Percentiles rank a stretch among this genome's conserved stretches.
These are phyloP conservation scores for Lasioglossum vierecki DNA, from an alignment of 2,888 invertebrate species.

Conservation along the genomic window DNA sequence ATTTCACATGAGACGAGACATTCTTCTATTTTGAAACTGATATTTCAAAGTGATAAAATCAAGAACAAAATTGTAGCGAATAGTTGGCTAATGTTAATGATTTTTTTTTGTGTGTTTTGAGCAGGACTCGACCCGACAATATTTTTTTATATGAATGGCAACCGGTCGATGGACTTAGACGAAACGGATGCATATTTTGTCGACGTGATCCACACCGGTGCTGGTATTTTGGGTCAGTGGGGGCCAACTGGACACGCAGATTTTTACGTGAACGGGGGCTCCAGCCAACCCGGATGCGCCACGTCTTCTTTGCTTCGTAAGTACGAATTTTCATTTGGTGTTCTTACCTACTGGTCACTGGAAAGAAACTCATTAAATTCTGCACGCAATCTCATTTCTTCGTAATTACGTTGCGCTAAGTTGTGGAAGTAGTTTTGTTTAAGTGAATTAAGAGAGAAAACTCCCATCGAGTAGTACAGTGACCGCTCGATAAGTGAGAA, in stretches of 20 bases:
- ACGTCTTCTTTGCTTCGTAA: constrained; percentile 93
- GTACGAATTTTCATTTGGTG: constrained; percentile 74
- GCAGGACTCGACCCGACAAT: constrained; percentile 93
- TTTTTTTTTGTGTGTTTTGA: not conserved
- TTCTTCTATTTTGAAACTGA: not conserved
- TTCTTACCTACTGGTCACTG: not conserved
- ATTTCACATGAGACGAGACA: too few species aligned
- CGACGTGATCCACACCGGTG: constrained; percentile 93
- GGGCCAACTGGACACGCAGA: constrained; percentile 95
- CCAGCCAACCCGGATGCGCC: constrained; percentile 94
- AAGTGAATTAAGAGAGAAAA: not conserved
- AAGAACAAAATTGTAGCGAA: not conserved
- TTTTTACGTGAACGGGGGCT: constrained; percentile 95
- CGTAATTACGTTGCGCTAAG: not conserved
- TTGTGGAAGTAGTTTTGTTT: not conserved
- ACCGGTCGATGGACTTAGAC: constrained; percentile 92
- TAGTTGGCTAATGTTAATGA: not conserved
- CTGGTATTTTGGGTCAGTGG: constrained; percentile 95
- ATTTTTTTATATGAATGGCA: constrained; percentile 92
- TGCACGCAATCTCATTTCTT: not conserved
- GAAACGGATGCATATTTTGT: constrained; percentile 93
- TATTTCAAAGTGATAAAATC: not conserved
- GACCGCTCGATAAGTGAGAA: too few species aligned
- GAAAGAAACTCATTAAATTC: not conserved
- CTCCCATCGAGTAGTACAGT: not conserved